A percentile compares a stretch with the other conserved stretches of the same genome.
phyloP scores from a whole-genome alignment of 2,888 invertebrate genomes.

The Andrena camellia region DNA sequence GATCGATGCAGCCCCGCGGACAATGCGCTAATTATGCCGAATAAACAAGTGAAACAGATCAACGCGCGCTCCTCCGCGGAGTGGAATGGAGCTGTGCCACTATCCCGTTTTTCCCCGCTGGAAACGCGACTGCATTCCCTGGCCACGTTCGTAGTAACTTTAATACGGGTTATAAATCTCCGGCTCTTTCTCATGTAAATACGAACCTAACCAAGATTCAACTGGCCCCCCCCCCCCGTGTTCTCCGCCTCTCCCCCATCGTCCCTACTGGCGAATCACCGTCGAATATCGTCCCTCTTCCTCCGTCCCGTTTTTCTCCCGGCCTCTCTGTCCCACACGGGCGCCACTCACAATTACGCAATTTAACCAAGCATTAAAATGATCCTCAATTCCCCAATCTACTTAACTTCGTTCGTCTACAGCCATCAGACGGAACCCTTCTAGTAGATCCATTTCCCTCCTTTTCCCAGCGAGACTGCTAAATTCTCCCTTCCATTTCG shows the following conservation, averaged over 20 bases:
- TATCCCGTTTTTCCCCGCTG: slow-evolving; percentile 15
- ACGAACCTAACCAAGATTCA: slow-evolving; percentile 65
- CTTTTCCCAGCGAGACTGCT: slow-evolving; percentile 55
- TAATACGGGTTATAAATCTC: slow-evolving; percentile 78
- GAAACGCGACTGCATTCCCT: slow-evolving; percentile 24
- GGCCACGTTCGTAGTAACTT: slow-evolving; percentile 34
- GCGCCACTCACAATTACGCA: slow-evolving; percentile 78
- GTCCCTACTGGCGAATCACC: slow-evolving; percentile 35
- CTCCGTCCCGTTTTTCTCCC: slow-evolving; percentile 18
- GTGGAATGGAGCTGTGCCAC: slow-evolving; percentile 21
- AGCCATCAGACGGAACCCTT: slow-evolving; percentile 59
- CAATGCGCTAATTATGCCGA: slow-evolving; percentile 24
- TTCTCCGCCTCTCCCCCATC: slow-evolving; percentile 38
- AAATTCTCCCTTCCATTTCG: slow-evolving; percentile 52
- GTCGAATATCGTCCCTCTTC: slow-evolving; percentile 41
- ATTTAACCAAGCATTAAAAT: slow-evolving; percentile 81
- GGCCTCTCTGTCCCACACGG: slow-evolving; percentile 34
- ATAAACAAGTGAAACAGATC: slow-evolving; percentile 41
- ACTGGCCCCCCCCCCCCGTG: slow-evolving; percentile 46
- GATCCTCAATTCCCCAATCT: slow-evolving; percentile 79
- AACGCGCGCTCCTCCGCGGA: slow-evolving; percentile 17
- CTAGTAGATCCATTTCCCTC: slow-evolving; percentile 50
- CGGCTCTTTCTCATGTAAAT: slow-evolving; percentile 79
- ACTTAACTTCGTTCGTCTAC: slow-evolving; percentile 74
- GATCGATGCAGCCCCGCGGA: neutral